Evolutionary conservation across 2,113 vertebrate species (phyloP), one percentile per base, ranked within the genome.

Genomic region (Lycocorax pyrrhopterus): DNA sequence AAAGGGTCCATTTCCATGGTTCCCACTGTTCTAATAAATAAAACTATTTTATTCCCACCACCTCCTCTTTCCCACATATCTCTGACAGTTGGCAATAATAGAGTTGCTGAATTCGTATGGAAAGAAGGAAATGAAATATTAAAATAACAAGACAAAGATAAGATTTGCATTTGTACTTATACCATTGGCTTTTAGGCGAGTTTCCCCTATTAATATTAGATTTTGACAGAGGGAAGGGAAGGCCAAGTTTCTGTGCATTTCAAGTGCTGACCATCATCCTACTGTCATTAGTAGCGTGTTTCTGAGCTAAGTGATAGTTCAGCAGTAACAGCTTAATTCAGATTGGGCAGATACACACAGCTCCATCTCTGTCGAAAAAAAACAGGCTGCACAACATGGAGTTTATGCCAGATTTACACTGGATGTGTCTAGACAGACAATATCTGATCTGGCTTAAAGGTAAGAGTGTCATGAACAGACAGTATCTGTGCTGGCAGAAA

Each of bases 71-170:
- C 92, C 94, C 92, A 93, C 90, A 89, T 92, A 64, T 68, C 43
- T 95, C 66, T 92, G 84, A 95, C 91, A 92, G 90, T 84, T 95
- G 86, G 89, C 95, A 95, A 94, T 96, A 96, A 96, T 95, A 97
- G 92, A 96, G 94, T 94, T 91, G 91, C 93, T 95, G 95, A 79
- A 96, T 94, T 95, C 72, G 60, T 80, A 93, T 75, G 85, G 85
- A 97, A 94, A 96, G 85, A 95, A 94, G 93, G 93, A 96, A 96
- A 97, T 95, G 94, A 96, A 95, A 95, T 97, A 95, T 95, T 97
- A 96, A 97, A 97, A 96, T 95, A 96, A 94, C 92, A 95, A 89
- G 88, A 22, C 92, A 79, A 93, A 97, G 94, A 96, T 96, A 96
- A 96, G 94, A 94, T 96, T 96, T 87, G 90, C 90, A 92, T 94